Conservation (phyloP, 2,113 vertebrate species). For the Eulacestoma nigropectus region DNA sequence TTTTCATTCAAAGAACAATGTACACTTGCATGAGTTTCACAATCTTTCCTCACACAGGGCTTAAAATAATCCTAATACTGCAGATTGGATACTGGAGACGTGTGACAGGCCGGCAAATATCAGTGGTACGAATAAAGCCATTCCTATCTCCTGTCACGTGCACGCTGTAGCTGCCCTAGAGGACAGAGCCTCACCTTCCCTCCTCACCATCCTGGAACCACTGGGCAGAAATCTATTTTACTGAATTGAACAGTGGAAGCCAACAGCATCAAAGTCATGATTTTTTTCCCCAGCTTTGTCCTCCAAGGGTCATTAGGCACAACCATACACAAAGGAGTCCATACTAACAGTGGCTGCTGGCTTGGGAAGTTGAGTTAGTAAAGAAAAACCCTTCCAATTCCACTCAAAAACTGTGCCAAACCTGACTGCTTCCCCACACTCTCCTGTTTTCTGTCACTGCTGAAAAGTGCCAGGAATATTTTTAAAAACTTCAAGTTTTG, state of each 20-base stretch:
- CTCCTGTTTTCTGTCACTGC: not conserved
- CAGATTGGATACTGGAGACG: not conserved
- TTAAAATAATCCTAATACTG: conserved; percentile 6
- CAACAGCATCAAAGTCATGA: not conserved
- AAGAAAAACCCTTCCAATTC: not conserved
- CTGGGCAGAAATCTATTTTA: not conserved
- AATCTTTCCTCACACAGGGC: not conserved
- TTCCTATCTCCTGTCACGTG: not conserved
- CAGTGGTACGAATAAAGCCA: not conserved
- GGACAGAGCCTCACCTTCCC: not conserved
- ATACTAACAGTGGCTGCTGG: not conserved
- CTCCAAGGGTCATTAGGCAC: not conserved
- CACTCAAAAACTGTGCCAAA: not conserved
- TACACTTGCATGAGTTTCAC: not conserved
- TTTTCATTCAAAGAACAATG: not conserved
- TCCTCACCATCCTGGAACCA: not conserved
- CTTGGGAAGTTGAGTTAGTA: not conserved
- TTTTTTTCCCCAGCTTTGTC: not conserved
- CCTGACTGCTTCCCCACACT: not conserved
- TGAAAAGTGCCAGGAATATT: not conserved
- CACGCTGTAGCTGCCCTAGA: not conserved
- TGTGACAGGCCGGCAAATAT: not conserved
- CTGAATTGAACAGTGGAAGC: not conserved
- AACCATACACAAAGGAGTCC: not conserved
- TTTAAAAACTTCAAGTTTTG: not conserved